Percentiles rank a stretch among this genome's conserved stretches.
phyloP scores from a whole-genome alignment of 2,113 vertebrate species.

The Daboia siamensis region DNA sequence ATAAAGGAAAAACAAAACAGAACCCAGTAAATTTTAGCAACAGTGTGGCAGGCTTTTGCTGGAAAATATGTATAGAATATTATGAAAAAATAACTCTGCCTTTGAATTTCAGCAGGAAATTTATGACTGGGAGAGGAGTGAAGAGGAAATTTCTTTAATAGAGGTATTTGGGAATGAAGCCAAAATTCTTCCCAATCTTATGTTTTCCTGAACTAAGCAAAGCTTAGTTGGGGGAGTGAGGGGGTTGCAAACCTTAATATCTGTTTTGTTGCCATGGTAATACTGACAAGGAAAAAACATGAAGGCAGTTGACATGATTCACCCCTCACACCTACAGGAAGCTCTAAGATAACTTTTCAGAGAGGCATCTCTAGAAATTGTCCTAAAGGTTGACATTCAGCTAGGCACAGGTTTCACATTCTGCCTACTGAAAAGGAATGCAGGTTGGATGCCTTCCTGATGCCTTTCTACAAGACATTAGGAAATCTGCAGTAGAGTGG shows the following conservation, averaged over 20 bases:
- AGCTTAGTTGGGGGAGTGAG: constrained; percentile 20
- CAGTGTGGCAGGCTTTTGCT: background rate
- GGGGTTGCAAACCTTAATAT: constrained; percentile 2
- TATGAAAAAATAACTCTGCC: constrained; percentile 36
- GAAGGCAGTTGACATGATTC: constrained; percentile 20
- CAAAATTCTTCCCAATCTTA: constrained; percentile 43
- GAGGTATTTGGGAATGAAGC: constrained; percentile 50
- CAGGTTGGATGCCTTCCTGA: background rate
- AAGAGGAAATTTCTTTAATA: constrained; percentile 32
- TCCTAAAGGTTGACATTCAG: background rate
- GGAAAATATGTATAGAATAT: constrained; percentile 26
- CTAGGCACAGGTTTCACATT: background rate
- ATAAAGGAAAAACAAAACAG: background rate
- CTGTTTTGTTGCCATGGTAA: constrained; percentile 45
- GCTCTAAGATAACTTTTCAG: background rate
- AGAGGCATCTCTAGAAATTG: background rate
- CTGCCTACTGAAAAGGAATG: background rate
- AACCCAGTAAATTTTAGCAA: background rate
- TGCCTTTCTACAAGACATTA: background rate
- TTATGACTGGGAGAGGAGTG: constrained; percentile 23
- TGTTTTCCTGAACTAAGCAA: constrained; percentile 41
- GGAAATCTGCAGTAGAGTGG: background rate
- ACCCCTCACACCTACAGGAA: constrained; percentile 48
- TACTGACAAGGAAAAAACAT: constrained; percentile 26
- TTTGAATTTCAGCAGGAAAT: constrained; percentile 45